Base-by-base conservation (phyloP, 1,140 invertebrate genomes). In the Euwallacea fornicatus region DNA sequence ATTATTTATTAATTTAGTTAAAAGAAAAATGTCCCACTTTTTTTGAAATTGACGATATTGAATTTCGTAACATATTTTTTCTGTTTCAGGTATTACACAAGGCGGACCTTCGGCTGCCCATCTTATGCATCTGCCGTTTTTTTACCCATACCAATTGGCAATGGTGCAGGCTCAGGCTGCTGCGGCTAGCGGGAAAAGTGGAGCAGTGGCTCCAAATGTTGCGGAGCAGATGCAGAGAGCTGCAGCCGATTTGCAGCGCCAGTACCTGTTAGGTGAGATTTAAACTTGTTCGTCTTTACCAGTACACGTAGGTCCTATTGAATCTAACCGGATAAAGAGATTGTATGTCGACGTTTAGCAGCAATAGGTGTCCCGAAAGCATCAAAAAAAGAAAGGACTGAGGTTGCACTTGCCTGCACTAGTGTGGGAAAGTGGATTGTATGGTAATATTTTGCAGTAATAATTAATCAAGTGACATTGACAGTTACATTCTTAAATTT, bases 241-340 rank as follows among this genome's bases (percentile, higher is more conserved):
- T 58, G 91, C 91, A 11, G 91, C 90, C 10, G 95, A 98, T 79
- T 83, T 97, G 54, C 96, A 98, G 83, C 87, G 96, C 56, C 96
- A 98, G 83, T 98, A 97, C 87, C 86, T 98, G 73, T 86, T 98
- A 41, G 71, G 71, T 72, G 63, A 72, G 69, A 33, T 33, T 33
- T 33, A 33, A 33, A 33, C 4, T 2, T 33, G 21, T 33, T 4
- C 21, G 4, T 33, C 21, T 33, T 33, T 4, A 33, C 4, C 21
- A 33, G 21, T 33, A 4, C 21, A 33, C 21, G 21, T 33, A 33
- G 1, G 21, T 4, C 4, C 1, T 4, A 33, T 4, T 33, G 21
- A 4, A 33, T 33, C 4, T 33, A 33, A 33, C 21, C 4, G 21
- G 21, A 33, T 33, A 33, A 33, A 33, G 21, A 33, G 4, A 33